Evolutionary conservation across 2,888 invertebrate species (phyloP).

Genomic region (Stenodema calcarata): DNA sequence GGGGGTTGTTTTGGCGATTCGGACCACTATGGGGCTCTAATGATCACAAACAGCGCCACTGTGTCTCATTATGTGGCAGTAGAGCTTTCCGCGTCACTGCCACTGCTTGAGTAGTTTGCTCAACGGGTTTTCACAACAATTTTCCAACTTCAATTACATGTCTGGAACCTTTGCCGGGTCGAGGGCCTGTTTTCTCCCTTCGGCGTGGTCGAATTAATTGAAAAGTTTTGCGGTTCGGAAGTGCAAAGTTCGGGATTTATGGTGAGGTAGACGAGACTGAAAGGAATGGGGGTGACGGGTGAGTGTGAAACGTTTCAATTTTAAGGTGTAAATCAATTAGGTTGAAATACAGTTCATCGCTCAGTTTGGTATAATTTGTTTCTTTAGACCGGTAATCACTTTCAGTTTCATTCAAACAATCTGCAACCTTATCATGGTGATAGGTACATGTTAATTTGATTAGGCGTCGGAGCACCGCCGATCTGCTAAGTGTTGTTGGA

Average conservation of each 20-base stretch:
- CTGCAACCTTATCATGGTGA: too few relatives aligned
- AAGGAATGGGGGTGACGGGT: too few relatives aligned
- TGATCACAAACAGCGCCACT: conserved; percentile 1
- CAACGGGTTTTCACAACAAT: conserved; percentile 30
- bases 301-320: background rate
- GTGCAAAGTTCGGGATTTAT: conserved; percentile 25
- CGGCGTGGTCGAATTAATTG: conserved; percentile 1
- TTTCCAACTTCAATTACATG: conserved; percentile 45
- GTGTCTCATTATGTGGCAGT: conserved; percentile 9
- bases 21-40: background rate
- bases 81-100: conserved; percentile 24
- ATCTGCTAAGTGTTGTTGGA: too few relatives aligned
- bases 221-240: background rate
- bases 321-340: background rate
- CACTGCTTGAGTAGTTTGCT: conserved; percentile 15
- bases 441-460: too few relatives aligned
- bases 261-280: background rate
- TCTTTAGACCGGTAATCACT: too few relatives aligned
- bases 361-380: too few relatives aligned
- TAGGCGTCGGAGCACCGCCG: too few relatives aligned
- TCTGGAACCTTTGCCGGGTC: background rate
- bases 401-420: too few relatives aligned
- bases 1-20: background rate
- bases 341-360: background rate
- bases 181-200: background rate